These are phyloP conservation scores for Hetaerina titia DNA, from an alignment of 2,888 invertebrate genomes.

Conservation along the genomic window DNA sequence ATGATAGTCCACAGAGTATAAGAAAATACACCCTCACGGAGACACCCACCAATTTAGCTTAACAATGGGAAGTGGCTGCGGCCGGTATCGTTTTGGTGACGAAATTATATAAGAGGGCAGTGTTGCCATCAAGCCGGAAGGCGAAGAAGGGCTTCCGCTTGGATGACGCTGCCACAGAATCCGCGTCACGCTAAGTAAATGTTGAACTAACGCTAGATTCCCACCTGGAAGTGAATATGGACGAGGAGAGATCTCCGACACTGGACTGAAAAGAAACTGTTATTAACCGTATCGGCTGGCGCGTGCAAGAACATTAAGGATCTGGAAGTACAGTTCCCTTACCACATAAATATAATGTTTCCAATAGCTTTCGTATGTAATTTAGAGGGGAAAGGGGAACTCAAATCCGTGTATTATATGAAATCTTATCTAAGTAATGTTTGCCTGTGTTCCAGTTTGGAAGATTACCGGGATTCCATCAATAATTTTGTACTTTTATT, in stretches of 20 bases:
- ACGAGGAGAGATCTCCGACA: background rate
- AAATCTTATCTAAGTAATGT: background rate
- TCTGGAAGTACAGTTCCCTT: background rate
- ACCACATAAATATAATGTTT: background rate
- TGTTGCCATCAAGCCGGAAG: background rate
- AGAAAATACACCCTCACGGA: background rate
- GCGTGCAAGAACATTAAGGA: background rate
- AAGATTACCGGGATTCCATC: background rate
- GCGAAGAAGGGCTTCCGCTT: background rate
- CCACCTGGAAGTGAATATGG: conserved; percentile 34
- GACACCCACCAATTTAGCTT: background rate
- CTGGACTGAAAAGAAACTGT: background rate
- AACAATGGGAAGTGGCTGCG: background rate
- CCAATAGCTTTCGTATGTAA: background rate
- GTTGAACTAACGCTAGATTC: background rate
- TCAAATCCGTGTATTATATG: background rate
- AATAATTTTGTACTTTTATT: no score
- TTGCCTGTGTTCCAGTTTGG: background rate
- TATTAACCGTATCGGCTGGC: background rate
- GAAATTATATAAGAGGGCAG: background rate
- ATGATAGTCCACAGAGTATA: background rate
- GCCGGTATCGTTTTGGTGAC: conserved; percentile 1
- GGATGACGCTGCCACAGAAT: background rate
- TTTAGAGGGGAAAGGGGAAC: background rate
- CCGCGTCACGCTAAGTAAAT: background rate